Evolutionary conservation across 1,140 invertebrate genomes (phyloP), one percentile per base, ranked within the genome.

Genomic region (Glossosoma conforme): DNA sequence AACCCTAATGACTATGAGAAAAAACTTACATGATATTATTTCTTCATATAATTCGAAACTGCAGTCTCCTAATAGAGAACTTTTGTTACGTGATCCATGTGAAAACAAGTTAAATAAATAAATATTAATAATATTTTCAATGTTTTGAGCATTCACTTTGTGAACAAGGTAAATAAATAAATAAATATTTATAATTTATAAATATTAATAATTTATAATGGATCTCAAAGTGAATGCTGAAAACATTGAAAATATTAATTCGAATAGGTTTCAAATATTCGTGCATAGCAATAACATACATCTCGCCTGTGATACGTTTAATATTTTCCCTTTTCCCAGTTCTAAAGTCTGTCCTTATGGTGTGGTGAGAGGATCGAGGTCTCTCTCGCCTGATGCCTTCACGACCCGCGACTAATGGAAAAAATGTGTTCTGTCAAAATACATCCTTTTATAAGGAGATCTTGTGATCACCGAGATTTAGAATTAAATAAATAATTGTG

Each of bases 391-490:
- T n/a, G n/a, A n/a, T n/a, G n/a, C n/a, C n/a, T n/a, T n/a, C n/a
- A n/a, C n/a, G 32, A 15, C 32, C 32, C 32, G 32, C 3, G 32
- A 11, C 32, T 33, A 33, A 33, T 33, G 32, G 32, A 15, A 33
- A 33, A 33, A 33, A 33, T 33, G 15, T 33, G 32, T 33, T 13
- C 15, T 33, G 32, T 33, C 32, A 33, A 33, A 33, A 33, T 33
- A 33, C n/a, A 33, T 33, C n/a, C 15, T 33, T n/a, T 15, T 33
- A 6, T 21, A 36, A 37, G 13, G 24, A 32, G 36, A 40, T 25
- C 13, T 38, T 17, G 21, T 32, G 46, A 48, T 48, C 41, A 48
- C 36, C 24, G 46, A 48, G 30, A 48, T 48, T 41, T 40, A 18
- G 15, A 8, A 40, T 41, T 48, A 19, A 42, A 50, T 36, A 43